phyloP scores from a whole-genome alignment of 2,888 invertebrate species.

The Drosophila silvestris region DNA sequence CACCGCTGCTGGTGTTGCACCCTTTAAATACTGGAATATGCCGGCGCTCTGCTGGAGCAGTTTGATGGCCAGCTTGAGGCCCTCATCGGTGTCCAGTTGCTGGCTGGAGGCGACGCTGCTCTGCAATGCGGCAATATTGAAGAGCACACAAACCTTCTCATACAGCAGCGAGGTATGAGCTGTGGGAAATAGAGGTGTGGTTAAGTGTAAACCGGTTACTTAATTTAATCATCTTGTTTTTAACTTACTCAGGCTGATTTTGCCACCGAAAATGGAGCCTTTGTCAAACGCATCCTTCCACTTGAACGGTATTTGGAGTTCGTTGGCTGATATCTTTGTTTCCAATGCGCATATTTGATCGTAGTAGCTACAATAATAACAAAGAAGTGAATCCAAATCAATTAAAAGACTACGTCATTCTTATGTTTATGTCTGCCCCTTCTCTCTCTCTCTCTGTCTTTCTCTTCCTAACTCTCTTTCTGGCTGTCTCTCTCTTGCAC shows the following conservation, averaged over 20 bases:
- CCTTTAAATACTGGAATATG: constrained; percentile 94
- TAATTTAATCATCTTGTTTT: constrained; percentile 2
- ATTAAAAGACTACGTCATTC: constrained; percentile 66
- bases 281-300: constrained; percentile 99
- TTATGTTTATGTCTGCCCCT: constrained; percentile 54
- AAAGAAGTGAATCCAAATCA: constrained; percentile 30
- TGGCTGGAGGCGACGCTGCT: constrained; percentile 94
- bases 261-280: constrained; percentile 96
- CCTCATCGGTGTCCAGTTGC: constrained; percentile 95
- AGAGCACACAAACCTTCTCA: constrained; percentile 97
- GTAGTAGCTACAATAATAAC: constrained; percentile 91
- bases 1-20: constrained; percentile 91
- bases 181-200: constrained; percentile 83
- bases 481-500: constrained; percentile 4
- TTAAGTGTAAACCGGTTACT: constrained; percentile 28
- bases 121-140: constrained; percentile 98
- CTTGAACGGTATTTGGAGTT: constrained; percentile 98
- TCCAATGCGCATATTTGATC: constrained; percentile 97
- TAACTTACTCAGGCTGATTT: constrained; percentile 94
- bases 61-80: constrained; percentile 96
- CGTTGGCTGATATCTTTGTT: constrained; percentile 96
- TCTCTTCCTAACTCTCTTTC: constrained; percentile 37
- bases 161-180: constrained; percentile 95
- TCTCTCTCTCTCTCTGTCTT: neutral
- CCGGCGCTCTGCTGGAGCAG: constrained; percentile 97